Base-by-base conservation (phyloP, 2,113 vertebrate genomes). In the Panthera uncia region DNA sequence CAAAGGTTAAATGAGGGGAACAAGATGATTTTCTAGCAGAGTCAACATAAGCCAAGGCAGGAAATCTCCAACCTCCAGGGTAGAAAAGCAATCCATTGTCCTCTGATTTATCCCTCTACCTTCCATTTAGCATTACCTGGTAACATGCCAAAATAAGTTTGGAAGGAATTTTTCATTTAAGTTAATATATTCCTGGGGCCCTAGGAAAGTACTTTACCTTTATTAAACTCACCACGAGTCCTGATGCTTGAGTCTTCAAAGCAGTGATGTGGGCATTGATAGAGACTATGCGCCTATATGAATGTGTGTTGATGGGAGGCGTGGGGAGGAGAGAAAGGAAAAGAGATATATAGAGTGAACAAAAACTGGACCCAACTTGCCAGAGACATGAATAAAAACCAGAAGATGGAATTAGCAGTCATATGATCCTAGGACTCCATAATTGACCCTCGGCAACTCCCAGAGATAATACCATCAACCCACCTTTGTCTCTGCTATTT, bases 111-210 rank as follows among this genome's bases (percentile, higher is more conserved):
- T 38, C 10, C 13, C 31, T 92, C 82, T 33, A 3, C 45, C 52
- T 93, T 84, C 73, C 36, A 29, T 57, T 82, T 48, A 69, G 36
- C 41, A 52, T 38, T 71, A 18, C 27, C 55, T 73, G 57, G 3
- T 78, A 85, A 57, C 45, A 69, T 76, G 73, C 73, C 89, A 93
- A 96, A 84, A 78, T 63, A 92, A 79, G 29, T 45, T 69, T 61
- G 16, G 33, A 45, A 96, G 38, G 11, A 36, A 71, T 83, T 93
- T 76, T 95, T 94, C 50, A 79, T 63, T 93, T 89, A 73, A 8
- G 61, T 89, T 45, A 91, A 71, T 93, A 31, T 31, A 45, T 95
- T 91, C n/a, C 33, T 73, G 10, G 36, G 11, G 4, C 18, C 89
- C 97, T 61, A 38, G 66, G n/a, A 93, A 83, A 78, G 45, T 81